Percentiles rank a stretch among this genome's conserved stretches.
Evolutionary conservation across 2,797 vertebrate genomes (phyloP).

Genomic region (Bryconaethiops microstoma): DNA sequence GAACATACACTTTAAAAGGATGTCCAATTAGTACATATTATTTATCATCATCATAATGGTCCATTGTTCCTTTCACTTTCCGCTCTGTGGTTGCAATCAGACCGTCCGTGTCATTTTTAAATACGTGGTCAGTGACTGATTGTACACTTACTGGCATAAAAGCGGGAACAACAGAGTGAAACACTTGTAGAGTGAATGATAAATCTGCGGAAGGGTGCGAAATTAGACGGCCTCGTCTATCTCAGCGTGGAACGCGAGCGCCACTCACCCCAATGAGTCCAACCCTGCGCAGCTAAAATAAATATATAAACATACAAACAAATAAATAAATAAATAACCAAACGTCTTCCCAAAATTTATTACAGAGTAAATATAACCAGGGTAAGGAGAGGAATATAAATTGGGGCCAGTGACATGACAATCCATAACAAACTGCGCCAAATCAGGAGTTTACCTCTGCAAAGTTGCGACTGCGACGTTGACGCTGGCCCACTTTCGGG

Average conservation of each 20-base stretch:
- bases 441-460: constrained; percentile 51
- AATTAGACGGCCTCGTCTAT: constrained; percentile 15
- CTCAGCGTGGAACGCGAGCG: constrained; percentile 21
- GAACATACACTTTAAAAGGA: constrained; percentile 69
- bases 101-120: constrained; percentile 71
- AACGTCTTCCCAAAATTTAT: constrained; percentile 57
- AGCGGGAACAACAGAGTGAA: constrained; percentile 66
- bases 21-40: constrained; percentile 76
- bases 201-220: neutral
- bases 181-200: constrained; percentile 63
- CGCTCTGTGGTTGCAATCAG: constrained; percentile 77
- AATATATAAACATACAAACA: neutral
- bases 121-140: constrained; percentile 69
- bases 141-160: constrained; percentile 70
- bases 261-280: constrained; percentile 20
- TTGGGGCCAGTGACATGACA: constrained; percentile 62
- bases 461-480: constrained; percentile 56
- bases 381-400: constrained; percentile 55
- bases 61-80: constrained; percentile 77
- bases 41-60: constrained; percentile 76
- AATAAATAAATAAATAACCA: constrained; percentile 31
- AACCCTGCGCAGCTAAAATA: constrained; percentile 11
- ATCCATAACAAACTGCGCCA: constrained; percentile 59
- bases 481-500: constrained; percentile 79
- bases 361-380: constrained; percentile 59